Evolutionary conservation across 2,113 vertebrate species (phyloP).

Genomic region (Hiodon tergisus): DNA sequence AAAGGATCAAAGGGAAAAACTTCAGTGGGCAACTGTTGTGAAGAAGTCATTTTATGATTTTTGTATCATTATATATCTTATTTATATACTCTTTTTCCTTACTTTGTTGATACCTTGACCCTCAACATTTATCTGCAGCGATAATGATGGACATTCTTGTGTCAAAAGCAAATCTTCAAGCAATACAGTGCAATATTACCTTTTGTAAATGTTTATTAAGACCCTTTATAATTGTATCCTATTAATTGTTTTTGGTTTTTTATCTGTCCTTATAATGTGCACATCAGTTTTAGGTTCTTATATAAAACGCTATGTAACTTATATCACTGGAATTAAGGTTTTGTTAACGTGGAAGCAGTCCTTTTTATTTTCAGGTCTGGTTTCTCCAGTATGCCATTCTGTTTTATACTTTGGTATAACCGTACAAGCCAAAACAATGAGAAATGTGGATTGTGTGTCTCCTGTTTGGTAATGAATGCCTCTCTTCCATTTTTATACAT

Average conservation of each 20-base stretch:
- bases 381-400: not conserved
- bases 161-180: slow-evolving; percentile 1
- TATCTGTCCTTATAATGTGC: not conserved
- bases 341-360: not conserved
- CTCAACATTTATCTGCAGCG: not conserved
- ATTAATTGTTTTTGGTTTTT: not conserved
- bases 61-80: too few relatives aligned
- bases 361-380: not conserved
- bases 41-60: too few relatives aligned
- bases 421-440: not conserved
- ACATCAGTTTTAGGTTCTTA: not conserved
- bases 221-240: slow-evolving; percentile 1
- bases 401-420: slow-evolving; percentile 1
- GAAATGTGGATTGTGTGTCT: not conserved
- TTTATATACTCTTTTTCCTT: too few relatives aligned
- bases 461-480: not conserved
- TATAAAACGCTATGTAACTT: not conserved
- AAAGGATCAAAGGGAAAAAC: too few relatives aligned
- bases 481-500: too few relatives aligned
- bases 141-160: not conserved
- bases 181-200: slow-evolving; percentile 21
- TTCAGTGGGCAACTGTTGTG: too few relatives aligned
- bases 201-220: not conserved
- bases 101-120: not conserved
- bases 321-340: not conserved